These are phyloP conservation scores for Paramormyrops kingsleyae DNA, from an alignment of 2,113 vertebrate species.

Conservation along the genomic window DNA sequence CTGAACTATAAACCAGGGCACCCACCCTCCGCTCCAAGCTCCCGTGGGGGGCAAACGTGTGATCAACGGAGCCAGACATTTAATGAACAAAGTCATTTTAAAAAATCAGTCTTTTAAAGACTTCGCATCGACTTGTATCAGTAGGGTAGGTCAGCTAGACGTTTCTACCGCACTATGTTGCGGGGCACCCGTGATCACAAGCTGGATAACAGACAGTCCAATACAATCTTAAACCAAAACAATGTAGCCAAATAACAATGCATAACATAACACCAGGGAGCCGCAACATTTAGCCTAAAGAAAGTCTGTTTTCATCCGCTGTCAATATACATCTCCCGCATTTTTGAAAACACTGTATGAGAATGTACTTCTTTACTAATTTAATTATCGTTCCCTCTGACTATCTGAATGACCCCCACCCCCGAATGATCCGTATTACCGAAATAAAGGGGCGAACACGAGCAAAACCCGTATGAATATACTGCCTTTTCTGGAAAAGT, in stretches of 20 bases:
- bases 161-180: neutral
- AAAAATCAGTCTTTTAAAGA: slow-evolving; percentile 13
- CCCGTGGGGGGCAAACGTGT: slow-evolving; percentile 40
- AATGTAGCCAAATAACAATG: neutral
- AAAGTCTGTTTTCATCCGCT: neutral
- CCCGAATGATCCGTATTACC: neutral
- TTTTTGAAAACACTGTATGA: neutral
- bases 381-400: neutral
- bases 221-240: neutral
- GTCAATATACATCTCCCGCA: neutral
- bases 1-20: slow-evolving; percentile 48
- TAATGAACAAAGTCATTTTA: slow-evolving; percentile 36
- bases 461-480: neutral
- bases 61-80: slow-evolving; percentile 65
- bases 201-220: neutral
- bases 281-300: neutral
- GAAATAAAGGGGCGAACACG: neutral
- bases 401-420: neutral
- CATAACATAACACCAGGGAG: neutral
- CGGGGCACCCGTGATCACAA: neutral
- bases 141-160: slow-evolving; percentile 35
- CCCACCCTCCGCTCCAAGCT: neutral
- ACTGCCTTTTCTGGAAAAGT: neutral
- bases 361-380: neutral
- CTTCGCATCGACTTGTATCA: slow-evolving; percentile 23